Percentiles rank a stretch among this genome's conserved stretches.
These are phyloP conservation scores for Stomatorhinus walkeri DNA, from an alignment of 2,797 vertebrate genomes.

Conservation along the genomic window DNA sequence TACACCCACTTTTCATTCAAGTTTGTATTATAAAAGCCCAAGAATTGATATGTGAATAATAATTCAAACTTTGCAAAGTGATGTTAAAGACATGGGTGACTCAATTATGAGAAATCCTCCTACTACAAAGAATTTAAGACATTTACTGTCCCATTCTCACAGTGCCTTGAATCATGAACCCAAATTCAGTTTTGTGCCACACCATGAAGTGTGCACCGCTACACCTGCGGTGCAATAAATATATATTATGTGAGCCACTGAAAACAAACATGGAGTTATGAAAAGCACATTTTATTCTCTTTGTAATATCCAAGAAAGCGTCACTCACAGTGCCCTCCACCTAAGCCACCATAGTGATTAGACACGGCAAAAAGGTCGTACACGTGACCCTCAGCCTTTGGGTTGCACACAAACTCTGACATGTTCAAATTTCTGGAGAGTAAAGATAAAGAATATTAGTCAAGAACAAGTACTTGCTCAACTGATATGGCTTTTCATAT, in stretches of 20 bases:
- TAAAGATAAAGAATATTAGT: slow-evolving; percentile 13
- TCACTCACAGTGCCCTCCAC: slow-evolving; percentile 91
- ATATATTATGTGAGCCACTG: background rate
- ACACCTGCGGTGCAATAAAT: background rate
- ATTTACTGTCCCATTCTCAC: background rate
- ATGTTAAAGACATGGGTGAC: background rate
- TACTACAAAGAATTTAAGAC: background rate
- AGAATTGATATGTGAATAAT: background rate
- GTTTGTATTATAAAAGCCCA: background rate
- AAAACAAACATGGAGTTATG: background rate
- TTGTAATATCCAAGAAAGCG: background rate
- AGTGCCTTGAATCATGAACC: background rate
- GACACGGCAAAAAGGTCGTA: slow-evolving; percentile 93
- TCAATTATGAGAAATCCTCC: background rate
- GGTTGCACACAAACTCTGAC: slow-evolving; percentile 90
- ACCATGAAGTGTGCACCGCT: background rate
- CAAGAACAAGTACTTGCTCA: background rate
- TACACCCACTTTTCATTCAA: background rate
- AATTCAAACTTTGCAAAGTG: background rate
- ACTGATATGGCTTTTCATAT: background rate
- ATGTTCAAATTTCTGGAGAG: slow-evolving; percentile 79
- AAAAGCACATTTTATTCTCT: background rate
- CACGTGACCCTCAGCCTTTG: slow-evolving; percentile 71
- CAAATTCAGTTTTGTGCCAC: background rate
- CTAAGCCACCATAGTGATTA: slow-evolving; percentile 96